A percentile compares a stretch with the other conserved stretches of the same genome.
These are phyloP conservation scores for Heliconius hewitsoni DNA, from an alignment of 1,140 invertebrate species.

Conservation along the genomic window DNA sequence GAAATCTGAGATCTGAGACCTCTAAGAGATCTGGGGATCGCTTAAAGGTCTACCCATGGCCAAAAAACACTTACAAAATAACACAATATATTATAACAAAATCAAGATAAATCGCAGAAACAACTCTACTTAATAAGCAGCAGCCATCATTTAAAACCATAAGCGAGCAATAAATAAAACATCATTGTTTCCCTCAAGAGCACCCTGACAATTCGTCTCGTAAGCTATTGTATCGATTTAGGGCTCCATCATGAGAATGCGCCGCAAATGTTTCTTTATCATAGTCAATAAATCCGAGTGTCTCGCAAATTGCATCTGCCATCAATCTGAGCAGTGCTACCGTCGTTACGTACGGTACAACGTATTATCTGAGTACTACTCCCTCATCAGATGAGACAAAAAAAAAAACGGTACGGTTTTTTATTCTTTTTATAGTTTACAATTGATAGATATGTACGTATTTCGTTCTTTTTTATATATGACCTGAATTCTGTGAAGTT, in stretches of 20 bases:
- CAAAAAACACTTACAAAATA: too few relatives aligned
- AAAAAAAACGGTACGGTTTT: neutral
- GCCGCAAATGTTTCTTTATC: slow-evolving; percentile 65
- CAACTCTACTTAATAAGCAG: neutral
- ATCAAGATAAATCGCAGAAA: neutral
- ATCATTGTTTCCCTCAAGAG: slow-evolving; percentile 8
- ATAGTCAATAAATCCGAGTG: slow-evolving; percentile 71
- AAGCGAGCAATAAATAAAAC: neutral
- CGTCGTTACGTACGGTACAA: slow-evolving; percentile 52
- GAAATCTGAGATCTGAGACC: too few relatives aligned
- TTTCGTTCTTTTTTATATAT: too few relatives aligned
- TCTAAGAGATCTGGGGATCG: too few relatives aligned
- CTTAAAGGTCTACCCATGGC: too few relatives aligned
- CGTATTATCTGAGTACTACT: neutral
- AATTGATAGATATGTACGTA: too few relatives aligned
- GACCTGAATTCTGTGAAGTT: too few relatives aligned
- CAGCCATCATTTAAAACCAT: slow-evolving; percentile 8
- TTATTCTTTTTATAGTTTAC: neutral
- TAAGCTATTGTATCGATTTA: slow-evolving; percentile 49
- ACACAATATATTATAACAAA: neutral
- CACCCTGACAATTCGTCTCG: slow-evolving; percentile 27
- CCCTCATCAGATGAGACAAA: neutral
- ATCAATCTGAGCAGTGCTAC: slow-evolving; percentile 77
- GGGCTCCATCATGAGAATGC: slow-evolving; percentile 48
- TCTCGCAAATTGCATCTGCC: slow-evolving; percentile 76